Conservation (phyloP, 1,140 invertebrate species). For the Brachionus paranguensis region DNA sequence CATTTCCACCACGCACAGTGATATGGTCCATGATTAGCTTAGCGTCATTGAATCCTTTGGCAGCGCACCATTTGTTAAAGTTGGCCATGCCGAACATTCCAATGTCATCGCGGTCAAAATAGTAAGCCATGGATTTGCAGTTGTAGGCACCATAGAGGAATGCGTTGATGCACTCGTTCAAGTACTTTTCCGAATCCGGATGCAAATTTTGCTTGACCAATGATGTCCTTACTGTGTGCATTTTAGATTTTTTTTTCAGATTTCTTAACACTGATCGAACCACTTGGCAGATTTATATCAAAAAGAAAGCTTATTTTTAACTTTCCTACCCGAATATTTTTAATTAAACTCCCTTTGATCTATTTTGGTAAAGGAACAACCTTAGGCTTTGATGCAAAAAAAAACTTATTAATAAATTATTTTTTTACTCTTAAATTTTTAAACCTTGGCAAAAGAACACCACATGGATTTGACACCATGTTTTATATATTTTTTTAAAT, state of each 20-base stretch:
- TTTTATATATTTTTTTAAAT: no score
- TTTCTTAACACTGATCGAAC: background rate
- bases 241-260: background rate
- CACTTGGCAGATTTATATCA: background rate
- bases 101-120: slow-evolving; percentile 69
- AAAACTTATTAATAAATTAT: background rate
- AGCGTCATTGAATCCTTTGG: background rate
- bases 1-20: background rate
- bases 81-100: slow-evolving; percentile 55
- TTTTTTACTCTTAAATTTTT: background rate
- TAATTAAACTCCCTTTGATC: background rate
- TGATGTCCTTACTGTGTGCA: slow-evolving; percentile 18
- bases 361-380: background rate
- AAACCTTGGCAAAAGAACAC: no score
- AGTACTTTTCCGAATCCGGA: background rate
- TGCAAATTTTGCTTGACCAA: slow-evolving; percentile 17
- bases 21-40: slow-evolving; percentile 19
- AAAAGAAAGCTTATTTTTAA: background rate
- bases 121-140: slow-evolving; percentile 59
- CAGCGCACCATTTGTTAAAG: background rate
- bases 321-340: background rate
- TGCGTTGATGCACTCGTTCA: background rate
- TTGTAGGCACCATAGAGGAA: background rate
- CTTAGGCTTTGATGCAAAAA: background rate
- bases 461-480: no score